phyloP scores from a whole-genome alignment of 1,140 invertebrate species.

The Bombus breviceps region DNA sequence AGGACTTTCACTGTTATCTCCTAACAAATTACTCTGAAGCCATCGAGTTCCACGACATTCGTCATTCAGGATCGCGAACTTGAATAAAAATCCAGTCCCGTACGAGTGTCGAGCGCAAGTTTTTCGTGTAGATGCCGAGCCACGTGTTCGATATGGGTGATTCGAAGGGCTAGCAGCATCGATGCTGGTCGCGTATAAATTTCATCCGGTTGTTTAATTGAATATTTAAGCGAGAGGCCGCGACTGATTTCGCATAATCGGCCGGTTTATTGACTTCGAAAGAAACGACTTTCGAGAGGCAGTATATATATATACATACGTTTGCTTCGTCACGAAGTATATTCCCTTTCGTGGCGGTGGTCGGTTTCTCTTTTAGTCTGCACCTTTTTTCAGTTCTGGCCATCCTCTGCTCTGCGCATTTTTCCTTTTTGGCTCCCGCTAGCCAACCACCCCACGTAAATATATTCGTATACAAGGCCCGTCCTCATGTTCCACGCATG shows the following conservation, averaged over 20 bases:
- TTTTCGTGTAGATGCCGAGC: not conserved
- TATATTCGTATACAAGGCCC: constrained; percentile 50
- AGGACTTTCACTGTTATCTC: too few species aligned
- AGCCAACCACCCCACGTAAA: not conserved
- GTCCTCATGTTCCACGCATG: constrained; percentile 61
- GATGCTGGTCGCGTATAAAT: constrained; percentile 39
- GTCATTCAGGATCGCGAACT: not conserved
- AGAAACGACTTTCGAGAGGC: constrained; percentile 25
- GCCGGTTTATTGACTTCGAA: constrained; percentile 48
- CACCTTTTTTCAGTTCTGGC: constrained; percentile 10
- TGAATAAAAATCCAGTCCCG: not conserved
- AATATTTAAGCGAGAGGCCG: constrained; percentile 35
- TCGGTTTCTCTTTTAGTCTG: constrained; percentile 33
- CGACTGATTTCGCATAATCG: constrained; percentile 52
- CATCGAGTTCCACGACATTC: too few species aligned
- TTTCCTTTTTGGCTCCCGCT: not conserved
- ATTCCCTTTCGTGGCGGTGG: constrained; percentile 45
- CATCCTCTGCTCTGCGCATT: constrained; percentile 14
- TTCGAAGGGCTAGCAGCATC: not conserved
- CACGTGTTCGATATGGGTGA: not conserved
- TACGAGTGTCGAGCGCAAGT: not conserved
- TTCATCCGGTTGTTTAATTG: constrained; percentile 47
- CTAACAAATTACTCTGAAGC: too few species aligned
- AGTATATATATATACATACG: not conserved
- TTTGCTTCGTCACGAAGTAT: constrained; percentile 35